Evolutionary conservation across 2,113 vertebrate species (phyloP).

Genomic region (Engraulis encrasicolus): DNA sequence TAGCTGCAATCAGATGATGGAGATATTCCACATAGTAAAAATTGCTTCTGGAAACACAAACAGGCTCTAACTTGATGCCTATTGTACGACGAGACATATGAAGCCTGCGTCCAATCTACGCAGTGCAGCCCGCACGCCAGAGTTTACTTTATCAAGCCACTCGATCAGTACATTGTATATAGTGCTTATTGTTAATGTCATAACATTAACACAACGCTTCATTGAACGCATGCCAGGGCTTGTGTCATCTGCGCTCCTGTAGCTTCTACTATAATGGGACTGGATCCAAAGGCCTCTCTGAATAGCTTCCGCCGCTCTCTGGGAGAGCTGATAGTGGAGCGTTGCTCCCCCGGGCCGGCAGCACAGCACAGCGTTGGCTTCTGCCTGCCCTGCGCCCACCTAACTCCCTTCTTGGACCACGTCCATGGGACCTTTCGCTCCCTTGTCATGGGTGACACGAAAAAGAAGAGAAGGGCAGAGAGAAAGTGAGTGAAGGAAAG

Average conservation of each 20-base stretch:
- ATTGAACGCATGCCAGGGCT: background rate
- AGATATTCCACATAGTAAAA: background rate
- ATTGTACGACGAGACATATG: too few species aligned
- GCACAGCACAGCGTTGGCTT: too few species aligned
- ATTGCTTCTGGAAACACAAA: background rate
- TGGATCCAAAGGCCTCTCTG: background rate
- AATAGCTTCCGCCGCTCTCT: slow-evolving; percentile 1
- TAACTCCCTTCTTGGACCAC: background rate
- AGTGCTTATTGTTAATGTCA: background rate
- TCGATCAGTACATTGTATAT: too few species aligned
- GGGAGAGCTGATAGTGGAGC: background rate
- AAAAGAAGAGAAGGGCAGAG: background rate
- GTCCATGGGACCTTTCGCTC: background rate
- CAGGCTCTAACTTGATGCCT: too few species aligned
- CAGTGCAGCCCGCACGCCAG: too few species aligned
- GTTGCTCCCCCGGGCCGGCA: too few species aligned
- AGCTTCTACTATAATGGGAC: background rate
- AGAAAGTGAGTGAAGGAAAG: too few species aligned
- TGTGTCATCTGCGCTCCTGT: background rate
- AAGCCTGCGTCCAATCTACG: too few species aligned
- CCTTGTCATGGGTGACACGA: background rate
- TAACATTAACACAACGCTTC: background rate
- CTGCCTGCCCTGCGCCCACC: background rate
- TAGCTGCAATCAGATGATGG: background rate
- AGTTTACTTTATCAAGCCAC: too few species aligned